These are phyloP conservation scores for Girardinus metallicus DNA, from an alignment of 2,797 vertebrate species.

Conservation along the genomic window DNA sequence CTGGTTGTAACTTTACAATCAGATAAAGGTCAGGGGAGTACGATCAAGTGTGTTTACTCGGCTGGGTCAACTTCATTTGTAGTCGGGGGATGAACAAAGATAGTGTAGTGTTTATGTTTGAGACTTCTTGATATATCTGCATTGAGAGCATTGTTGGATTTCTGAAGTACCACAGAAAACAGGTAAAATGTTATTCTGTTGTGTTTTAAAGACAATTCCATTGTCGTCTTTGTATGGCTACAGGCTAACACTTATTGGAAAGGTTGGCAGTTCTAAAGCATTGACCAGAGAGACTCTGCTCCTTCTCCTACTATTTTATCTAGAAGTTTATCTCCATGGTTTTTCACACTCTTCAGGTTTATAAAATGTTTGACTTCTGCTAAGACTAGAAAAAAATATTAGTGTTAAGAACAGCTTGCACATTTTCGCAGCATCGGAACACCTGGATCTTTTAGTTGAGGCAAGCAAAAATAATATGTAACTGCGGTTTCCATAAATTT, in stretches of 20 bases:
- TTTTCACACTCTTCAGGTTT: neutral
- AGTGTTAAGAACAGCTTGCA: neutral
- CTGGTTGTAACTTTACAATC: conserved; percentile 38
- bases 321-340: neutral
- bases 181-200: neutral
- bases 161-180: neutral
- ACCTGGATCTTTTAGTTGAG: neutral
- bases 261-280: neutral
- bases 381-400: neutral
- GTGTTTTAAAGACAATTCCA: neutral
- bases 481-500: neutral
- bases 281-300: neutral
- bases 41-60: conserved; percentile 5
- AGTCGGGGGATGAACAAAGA: conserved; percentile 25
- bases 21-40: conserved; percentile 34
- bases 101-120: conserved; percentile 14
- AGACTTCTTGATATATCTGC: conserved; percentile 13
- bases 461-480: neutral
- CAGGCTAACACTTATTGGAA: too few species aligned
- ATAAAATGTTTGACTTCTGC: neutral
- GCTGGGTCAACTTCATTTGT: conserved; percentile 21
- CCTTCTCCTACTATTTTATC: neutral
- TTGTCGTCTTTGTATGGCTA: neutral
- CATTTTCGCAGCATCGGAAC: neutral
- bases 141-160: conserved; percentile 18